Evolutionary conservation across 2,113 vertebrate genomes (phyloP).

Genomic region (Chiloscyllium plagiosum): DNA sequence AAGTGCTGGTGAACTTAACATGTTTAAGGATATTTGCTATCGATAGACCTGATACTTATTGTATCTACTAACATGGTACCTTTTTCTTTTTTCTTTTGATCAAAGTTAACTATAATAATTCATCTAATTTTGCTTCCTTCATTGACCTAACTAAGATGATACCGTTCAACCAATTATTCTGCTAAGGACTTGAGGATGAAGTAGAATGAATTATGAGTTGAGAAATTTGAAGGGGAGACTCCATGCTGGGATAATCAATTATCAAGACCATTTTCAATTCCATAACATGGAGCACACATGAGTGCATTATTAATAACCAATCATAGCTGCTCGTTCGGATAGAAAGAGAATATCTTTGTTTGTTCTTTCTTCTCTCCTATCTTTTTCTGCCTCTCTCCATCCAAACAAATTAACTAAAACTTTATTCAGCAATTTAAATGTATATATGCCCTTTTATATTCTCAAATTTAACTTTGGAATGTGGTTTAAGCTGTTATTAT

Average conservation of each 20-base stretch:
- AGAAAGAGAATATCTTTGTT: neutral
- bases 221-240: neutral
- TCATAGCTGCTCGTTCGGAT: neutral
- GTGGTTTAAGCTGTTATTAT: neutral
- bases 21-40: neutral
- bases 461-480: neutral
- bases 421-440: neutral
- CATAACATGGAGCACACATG: neutral
- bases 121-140: neutral
- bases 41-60: neutral
- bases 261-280: neutral
- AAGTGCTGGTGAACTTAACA: neutral
- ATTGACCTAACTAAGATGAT: neutral
- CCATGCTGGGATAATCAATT: neutral
- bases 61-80: neutral
- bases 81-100: neutral
- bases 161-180: neutral
- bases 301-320: neutral
- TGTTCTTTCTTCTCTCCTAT: neutral
- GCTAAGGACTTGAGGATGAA: neutral
- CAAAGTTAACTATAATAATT: neutral
- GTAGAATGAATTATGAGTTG: neutral
- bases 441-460: neutral
- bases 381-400: neutral
- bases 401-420: neutral